Base-by-base conservation (phyloP, 2,888 invertebrate species). In the Brenthis ino region DNA sequence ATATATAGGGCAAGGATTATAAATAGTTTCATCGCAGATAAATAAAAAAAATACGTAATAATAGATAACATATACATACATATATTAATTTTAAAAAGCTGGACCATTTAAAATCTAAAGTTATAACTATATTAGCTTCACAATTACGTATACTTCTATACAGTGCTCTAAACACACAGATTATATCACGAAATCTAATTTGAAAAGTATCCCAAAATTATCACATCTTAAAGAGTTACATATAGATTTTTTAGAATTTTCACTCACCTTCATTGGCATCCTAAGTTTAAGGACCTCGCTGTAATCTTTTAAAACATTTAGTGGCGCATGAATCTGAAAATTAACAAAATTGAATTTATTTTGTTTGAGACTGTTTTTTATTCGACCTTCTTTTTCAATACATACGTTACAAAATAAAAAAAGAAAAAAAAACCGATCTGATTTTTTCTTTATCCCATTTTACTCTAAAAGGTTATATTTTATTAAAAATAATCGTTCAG, bases 211-310 rank as follows among this genome's bases (percentile, higher is more conserved):
- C 58, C 50, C 47, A 60, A 53, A 50, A 60, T 57, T 16, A 65
- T n/a, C 43, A 65, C 50, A 54, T 65, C 50, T 43, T 43, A 11
- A 20, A 43, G 37, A 43, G 37, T 48, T 53, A 16, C 33, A 14
- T 2, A 54, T n/a, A 16, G 37, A 51, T 24, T 28, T 33, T 53
- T 11, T 6, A n/a, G 24, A n/a, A 43, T 11, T 33, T 2, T 50
- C 57, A 57, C 69, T 57, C 81, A 93, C 96, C 94, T 96, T 97
- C 97, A 99, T 98, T 3, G 98, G 98, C 96, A 98, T 96, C 82
- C 98, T 94, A 33, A 98, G 93, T 85, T 98, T 98, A 77, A 98
- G 94, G 79, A 98, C 97, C 89, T 99, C 99, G 71, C 97, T 96
- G 88, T 98, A 98, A 77, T 97, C 94, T 76, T 96, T 94, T 64